Evolutionary conservation across 2,797 vertebrate genomes (phyloP).

Genomic region (Menidia menidia): DNA sequence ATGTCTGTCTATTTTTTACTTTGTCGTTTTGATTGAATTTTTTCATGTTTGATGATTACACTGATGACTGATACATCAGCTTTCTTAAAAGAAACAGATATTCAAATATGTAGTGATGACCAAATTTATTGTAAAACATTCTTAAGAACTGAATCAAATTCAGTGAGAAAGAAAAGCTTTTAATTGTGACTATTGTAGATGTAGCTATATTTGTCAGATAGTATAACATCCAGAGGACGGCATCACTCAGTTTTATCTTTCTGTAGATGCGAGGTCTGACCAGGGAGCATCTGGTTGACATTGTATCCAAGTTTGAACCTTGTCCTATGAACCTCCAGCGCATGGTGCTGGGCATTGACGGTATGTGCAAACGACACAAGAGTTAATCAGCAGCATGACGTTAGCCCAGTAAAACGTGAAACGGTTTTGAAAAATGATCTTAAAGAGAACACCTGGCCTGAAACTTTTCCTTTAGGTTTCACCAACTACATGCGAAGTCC

Average conservation of each 20-base stretch:
- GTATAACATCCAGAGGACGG: neutral
- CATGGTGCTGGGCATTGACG: constrained; percentile 92
- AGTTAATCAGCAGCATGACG: neutral
- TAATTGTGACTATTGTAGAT: neutral
- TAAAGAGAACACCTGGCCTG: constrained; percentile 11
- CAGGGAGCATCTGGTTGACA: constrained; percentile 88
- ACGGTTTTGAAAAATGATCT: no score
- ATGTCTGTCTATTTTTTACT: no score
- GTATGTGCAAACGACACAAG: constrained; percentile 72
- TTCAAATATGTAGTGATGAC: no score
- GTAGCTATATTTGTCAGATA: neutral
- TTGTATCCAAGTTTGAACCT: constrained; percentile 92
- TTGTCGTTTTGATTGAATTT: no score
- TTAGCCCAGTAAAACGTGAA: neutral
- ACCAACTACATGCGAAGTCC: constrained; percentile 96
- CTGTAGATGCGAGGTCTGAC: constrained; percentile 88
- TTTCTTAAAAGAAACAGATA: no score
- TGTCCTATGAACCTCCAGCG: constrained; percentile 89
- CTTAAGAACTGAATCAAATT: no score
- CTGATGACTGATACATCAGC: no score
- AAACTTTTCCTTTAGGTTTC: constrained; percentile 83
- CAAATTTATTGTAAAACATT: no score
- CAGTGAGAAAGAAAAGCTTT: neutral
- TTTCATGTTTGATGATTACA: no score
- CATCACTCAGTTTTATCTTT: constrained; percentile 17